Base-by-base conservation (phyloP, 64 coral and sea anemone species). In the Porites lutea region DNA sequence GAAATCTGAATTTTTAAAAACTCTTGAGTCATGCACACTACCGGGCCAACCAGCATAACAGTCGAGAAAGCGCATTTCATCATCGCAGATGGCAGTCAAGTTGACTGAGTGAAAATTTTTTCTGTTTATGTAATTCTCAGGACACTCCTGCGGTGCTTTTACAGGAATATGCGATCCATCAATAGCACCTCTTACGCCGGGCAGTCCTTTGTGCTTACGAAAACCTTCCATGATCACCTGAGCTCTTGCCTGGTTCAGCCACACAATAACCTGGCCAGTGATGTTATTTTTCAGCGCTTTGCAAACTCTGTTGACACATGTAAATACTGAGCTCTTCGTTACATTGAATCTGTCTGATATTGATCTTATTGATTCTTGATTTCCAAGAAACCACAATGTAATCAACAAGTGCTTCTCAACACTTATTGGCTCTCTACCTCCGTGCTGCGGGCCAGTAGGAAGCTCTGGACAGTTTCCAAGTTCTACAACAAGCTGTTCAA, bases 221-320 rank as follows among this genome's bases (percentile, higher is more conserved):
- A 82, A 83, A 20, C 79, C 79, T 37, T 83, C 79, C 79, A 64
- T 83, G 3, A 83, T 60, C 46, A 62, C 20, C 13, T 23, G 57
- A 21, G 59, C 27, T 63, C 79, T 14, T 64, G 19, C 20, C 46
- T 62, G 51, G 21, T 14, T 87, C 2, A 48, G 67, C 67, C 83
- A 87, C 49, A 58, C 53, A 10, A 87, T 87, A 52, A 87, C 65
- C 2, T 53, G 12, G 3, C 37, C 13, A 18, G 48, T 20, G 10
- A 88, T 59, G 53, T 75, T 88, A 85, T 85, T 85, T 57, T 88
- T 88, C 18, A 88, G 67, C 3, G 86, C 51, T 73, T 60, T 52
- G 44, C 20, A 71, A 88, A 88, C 86, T 55, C 86, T 74, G 15
- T 74, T 58, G 48, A 72, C 47, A 73, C 86, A 74, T n/a, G 20